These are phyloP conservation scores for Trididemnum miniatum DNA, from an alignment of 23 tunicate genomes.

Conservation along the genomic window DNA sequence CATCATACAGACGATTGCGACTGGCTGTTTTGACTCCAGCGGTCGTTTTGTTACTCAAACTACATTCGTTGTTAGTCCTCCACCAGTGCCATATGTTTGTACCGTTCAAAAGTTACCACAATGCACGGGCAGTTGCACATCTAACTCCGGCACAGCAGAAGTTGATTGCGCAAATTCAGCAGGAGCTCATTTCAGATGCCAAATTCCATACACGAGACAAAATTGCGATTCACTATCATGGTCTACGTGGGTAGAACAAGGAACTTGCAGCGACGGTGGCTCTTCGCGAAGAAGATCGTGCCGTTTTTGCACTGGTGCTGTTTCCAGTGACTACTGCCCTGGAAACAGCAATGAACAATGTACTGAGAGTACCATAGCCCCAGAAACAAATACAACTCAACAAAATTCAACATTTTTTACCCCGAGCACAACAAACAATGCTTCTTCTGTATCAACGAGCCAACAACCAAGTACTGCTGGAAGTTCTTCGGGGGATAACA, in stretches of 20 bases:
- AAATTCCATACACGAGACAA: not conserved
- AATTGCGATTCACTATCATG: not conserved
- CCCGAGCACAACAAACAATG: too few relatives aligned
- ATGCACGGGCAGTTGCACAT: not conserved
- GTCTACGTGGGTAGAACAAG: not conserved
- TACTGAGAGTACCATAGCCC: too few relatives aligned
- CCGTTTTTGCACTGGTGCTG: not conserved
- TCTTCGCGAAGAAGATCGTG: not conserved
- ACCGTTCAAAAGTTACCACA: not conserved
- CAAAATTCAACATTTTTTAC: too few relatives aligned
- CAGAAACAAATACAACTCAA: too few relatives aligned
- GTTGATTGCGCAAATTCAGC: not conserved
- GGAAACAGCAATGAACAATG: not conserved
- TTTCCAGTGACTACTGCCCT: not conserved
- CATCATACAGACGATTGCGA: not conserved
- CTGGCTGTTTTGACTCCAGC: not conserved
- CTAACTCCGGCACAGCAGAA: not conserved
- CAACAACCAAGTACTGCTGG: too few relatives aligned
- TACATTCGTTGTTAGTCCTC: not conserved
- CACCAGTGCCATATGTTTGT: not conserved
- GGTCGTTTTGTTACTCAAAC: not conserved
- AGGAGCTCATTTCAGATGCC: not conserved
- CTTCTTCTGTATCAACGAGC: too few relatives aligned
- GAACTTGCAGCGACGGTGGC: not conserved
- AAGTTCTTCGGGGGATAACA: too few relatives aligned